Percentiles rank a stretch among this genome's conserved stretches.
These are phyloP conservation scores for Acrobasis repandana DNA, from an alignment of 2,888 invertebrate species.

Conservation along the genomic window DNA sequence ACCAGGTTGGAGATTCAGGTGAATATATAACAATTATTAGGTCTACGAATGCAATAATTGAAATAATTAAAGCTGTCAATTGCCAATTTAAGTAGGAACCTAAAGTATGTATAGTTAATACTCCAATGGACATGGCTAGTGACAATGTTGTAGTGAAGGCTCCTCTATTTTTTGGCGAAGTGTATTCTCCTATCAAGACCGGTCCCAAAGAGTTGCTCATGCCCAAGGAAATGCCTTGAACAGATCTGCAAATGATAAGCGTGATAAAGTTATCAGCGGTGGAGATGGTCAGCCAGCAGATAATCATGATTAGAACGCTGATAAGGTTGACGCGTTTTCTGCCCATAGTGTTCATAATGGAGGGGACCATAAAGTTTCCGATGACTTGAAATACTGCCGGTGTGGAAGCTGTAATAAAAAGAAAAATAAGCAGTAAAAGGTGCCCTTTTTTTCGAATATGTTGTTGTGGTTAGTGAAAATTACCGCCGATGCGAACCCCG, in stretches of 20 bases:
- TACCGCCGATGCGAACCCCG: too few relatives aligned
- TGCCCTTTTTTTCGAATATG: too few relatives aligned
- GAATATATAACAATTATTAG: slow-evolving; percentile 40
- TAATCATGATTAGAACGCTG: slow-evolving; percentile 56
- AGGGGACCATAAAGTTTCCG: slow-evolving; percentile 33
- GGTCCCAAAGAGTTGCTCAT: slow-evolving; percentile 55
- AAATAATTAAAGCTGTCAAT: slow-evolving; percentile 60
- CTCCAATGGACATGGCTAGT: slow-evolving; percentile 75
- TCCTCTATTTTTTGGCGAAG: slow-evolving; percentile 75
- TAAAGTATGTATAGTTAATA: slow-evolving; percentile 79
- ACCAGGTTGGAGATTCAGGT: slow-evolving; percentile 83
- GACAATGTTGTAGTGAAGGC: slow-evolving; percentile 74
- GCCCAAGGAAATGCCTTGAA: slow-evolving; percentile 59
- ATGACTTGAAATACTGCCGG: slow-evolving; percentile 32
- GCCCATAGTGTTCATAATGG: slow-evolving; percentile 47
- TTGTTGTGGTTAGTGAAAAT: too few relatives aligned
- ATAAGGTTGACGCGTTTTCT: slow-evolving; percentile 62
- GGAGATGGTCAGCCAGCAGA: slow-evolving; percentile 68
- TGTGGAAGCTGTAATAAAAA: slow-evolving; percentile 33
- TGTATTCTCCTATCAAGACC: slow-evolving; percentile 66
- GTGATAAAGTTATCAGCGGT: slow-evolving; percentile 44
- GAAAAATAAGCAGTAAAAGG: neutral
- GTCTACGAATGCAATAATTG: slow-evolving; percentile 54
- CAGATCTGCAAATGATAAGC: slow-evolving; percentile 31
- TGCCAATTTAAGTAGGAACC: slow-evolving; percentile 78